Evolutionary conservation across 2,113 vertebrate genomes (phyloP).

Genomic region (Bubo scandiacus): DNA sequence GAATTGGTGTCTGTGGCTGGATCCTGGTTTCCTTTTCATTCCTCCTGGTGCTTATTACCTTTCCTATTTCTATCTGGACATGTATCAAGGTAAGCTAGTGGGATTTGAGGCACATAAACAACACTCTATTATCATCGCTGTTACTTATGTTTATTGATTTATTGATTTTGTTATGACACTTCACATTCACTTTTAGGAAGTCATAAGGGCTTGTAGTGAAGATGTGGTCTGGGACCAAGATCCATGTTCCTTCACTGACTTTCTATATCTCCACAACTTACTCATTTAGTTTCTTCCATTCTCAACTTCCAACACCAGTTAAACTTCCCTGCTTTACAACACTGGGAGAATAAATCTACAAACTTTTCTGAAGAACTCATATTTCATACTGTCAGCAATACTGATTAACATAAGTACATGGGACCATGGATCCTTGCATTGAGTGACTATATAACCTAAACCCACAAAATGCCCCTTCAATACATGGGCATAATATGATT

Average conservation of each 20-base stretch:
- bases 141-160: background rate
- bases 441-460: background rate
- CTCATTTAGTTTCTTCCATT: background rate
- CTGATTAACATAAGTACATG: background rate
- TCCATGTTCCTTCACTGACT: background rate
- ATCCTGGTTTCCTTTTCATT: slow-evolving; percentile 78
- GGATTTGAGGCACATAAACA: background rate
- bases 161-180: background rate
- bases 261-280: background rate
- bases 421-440: background rate
- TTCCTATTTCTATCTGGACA: slow-evolving; percentile 85
- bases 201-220: background rate
- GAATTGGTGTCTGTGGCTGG: slow-evolving; percentile 81
- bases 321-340: background rate
- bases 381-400: background rate
- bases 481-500: background rate
- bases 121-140: accelerated
- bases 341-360: background rate
- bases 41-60: slow-evolving; percentile 75
- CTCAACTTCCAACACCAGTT: background rate
- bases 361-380: background rate
- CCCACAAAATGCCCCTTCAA: background rate
- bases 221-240: background rate
- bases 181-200: background rate
- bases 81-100: slow-evolving; percentile 83